Evolutionary conservation across 1,140 invertebrate genomes (phyloP), one percentile per base, ranked within the genome.

Genomic region (Rhynchophorus ferrugineus): DNA sequence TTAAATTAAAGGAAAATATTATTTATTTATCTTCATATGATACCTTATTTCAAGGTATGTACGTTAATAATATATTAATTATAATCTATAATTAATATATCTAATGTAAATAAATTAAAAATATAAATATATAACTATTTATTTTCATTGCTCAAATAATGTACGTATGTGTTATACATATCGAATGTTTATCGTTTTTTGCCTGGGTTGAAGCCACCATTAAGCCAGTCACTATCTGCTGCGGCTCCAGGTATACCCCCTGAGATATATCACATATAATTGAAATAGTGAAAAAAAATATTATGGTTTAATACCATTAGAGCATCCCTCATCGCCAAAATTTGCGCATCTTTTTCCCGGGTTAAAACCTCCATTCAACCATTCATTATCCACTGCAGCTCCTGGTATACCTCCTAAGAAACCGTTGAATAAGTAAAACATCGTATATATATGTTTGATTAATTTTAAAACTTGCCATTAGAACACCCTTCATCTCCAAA

Each of bases 151-250:
- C n/a, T n/a, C n/a, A n/a, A n/a, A n/a, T n/a, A n/a, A n/a, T n/a
- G n/a, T n/a, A n/a, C n/a, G n/a, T n/a, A n/a, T n/a, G n/a, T n/a
- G n/a, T n/a, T n/a, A n/a, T n/a, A n/a, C n/a, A n/a, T n/a, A n/a
- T n/a, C n/a, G n/a, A n/a, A n/a, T n/a, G n/a, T n/a, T n/a, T n/a
- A n/a, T 49, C 38, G 22, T 33, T 44, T 18, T 54, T 49, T 59
- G 13, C 57, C 57, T 29, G 57, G 53, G 29, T 39, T 59, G 6
- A 51, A 54, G 21, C 49, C 53, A 18, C 52, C 57, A 29, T 45
- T 46, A 7, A 59, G 13, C 57, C 57, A 59, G 13, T 55, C 57
- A 24, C 20, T 34, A 29, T 59, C 57, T 14, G 44, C 38, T 5
- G 46, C 38, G 37, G 57, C 47, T 14, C 57, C 52, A 8, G 48